Conservation (phyloP, 2,888 invertebrate species). For the Nineta flava region DNA sequence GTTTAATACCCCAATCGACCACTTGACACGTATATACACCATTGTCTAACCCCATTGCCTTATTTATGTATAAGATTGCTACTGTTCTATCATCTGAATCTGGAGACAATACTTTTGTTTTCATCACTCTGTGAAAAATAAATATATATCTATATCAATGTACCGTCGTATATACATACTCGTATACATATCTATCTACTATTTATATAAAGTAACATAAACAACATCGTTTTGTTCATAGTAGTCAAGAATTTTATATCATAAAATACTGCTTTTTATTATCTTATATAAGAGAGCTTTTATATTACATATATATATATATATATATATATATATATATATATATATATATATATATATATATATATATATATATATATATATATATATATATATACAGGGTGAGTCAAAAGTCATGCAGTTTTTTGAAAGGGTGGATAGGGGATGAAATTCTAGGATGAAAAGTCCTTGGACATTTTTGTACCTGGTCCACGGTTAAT, state of each 20-base stretch:
- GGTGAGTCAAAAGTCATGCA: no score
- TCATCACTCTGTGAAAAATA: conserved; percentile 41
- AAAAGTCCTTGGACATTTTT: no score
- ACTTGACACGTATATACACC: conserved; percentile 71
- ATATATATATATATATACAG: no score
- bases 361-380: no score
- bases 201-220: no score
- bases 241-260: background rate
- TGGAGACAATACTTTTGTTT: conserved; percentile 38
- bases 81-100: conserved; percentile 41
- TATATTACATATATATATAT: no score
- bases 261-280: background rate
- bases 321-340: background rate
- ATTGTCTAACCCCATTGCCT: conserved; percentile 50
- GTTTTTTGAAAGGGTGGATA: no score
- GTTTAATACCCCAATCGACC: conserved; percentile 48
- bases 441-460: no score
- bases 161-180: background rate
- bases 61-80: conserved; percentile 54
- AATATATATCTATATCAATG: background rate
- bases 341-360: no score
- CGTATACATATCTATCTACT: background rate
- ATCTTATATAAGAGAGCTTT: background rate
- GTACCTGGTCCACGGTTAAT: no score
- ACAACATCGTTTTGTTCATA: no score